Evolutionary conservation across 2,113 vertebrate species (phyloP), one percentile per base, ranked within the genome.

Genomic region (Oryzias woworae): DNA sequence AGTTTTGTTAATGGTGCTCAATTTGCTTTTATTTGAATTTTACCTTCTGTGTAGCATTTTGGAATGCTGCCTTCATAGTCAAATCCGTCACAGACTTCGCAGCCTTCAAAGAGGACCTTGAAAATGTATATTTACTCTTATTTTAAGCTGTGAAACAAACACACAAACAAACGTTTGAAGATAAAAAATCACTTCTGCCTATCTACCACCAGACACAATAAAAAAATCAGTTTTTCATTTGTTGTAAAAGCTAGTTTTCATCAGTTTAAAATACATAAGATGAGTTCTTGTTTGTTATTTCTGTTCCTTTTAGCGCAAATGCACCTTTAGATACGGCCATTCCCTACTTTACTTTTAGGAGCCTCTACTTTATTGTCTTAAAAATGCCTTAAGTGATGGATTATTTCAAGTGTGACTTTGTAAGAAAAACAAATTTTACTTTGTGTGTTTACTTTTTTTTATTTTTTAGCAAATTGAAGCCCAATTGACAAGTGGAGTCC

Each of bases 301-400:
- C 2, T 36, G 20, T 36, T 2, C 12, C 36, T 12, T 10, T 1
- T 8, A 36, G 8, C 36, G 12, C 2, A 10, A 36, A 36, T 12
- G 36, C 36, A 36, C 8, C 36, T 36, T 36, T 36, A 36, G 8
- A 10, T 10, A 10, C 36, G 7, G 31, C 7, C 7, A 36, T 36
- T 36, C 7, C 31, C 8, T 36, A 10, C 36, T 36, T 36, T 36
- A 36, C 10, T 36, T 36, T 13, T 36, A 36, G 12, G 36, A 36
- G 2, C 36, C 10, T 2, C 36, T 12, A 36, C 36, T 12, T 36
- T 26, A 58, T 67, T 53, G 59, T 69, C 77, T 66, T 55, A 57
- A 66, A 66, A 85, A 80, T 78, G 53, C 74, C 87, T 81, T 71
- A 82, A 64, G 68, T 75, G 73, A 85, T 77, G 54, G 72, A 84